phyloP scores from a whole-genome alignment of 2,113 vertebrate species.

The Paracanthobrama guichenoti region DNA sequence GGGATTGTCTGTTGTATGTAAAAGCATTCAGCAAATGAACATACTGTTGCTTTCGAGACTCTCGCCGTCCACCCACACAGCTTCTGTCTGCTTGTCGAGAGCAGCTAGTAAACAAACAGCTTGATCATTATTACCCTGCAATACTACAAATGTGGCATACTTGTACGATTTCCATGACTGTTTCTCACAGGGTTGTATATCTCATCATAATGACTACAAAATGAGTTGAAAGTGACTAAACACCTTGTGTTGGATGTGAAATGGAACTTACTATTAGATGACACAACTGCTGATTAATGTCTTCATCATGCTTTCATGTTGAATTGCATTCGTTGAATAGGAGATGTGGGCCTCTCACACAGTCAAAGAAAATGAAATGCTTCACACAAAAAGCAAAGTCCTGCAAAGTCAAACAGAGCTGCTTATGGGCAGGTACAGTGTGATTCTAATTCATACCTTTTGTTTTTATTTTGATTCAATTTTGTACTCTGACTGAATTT shows the following conservation, averaged over 20 bases:
- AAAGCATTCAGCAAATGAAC: conserved; percentile 14
- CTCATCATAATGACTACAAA: neutral
- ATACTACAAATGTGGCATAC: neutral
- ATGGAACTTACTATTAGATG: conserved; percentile 5
- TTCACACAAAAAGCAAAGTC: neutral
- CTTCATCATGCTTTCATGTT: neutral
- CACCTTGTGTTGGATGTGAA: neutral
- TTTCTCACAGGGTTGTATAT: neutral
- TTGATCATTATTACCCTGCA: conserved; percentile 31
- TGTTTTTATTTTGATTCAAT: too few species aligned
- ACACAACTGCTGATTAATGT: neutral
- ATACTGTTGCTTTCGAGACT: conserved; percentile 11
- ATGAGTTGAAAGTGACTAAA: neutral
- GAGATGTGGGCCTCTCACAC: neutral
- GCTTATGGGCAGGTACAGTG: neutral
- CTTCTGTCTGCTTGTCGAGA: conserved; percentile 37
- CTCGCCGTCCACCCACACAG: conserved; percentile 41
- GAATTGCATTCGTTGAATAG: neutral
- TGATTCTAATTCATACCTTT: neutral
- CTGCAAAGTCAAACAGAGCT: neutral
- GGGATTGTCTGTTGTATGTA: conserved; percentile 1
- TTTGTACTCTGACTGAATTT: too few species aligned
- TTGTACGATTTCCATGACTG: neutral
- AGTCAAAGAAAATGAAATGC: neutral
- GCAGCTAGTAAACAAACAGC: conserved; percentile 50